Percentiles rank a stretch among this genome's conserved stretches.
Evolutionary conservation across 2,113 vertebrate species (phyloP).

Genomic region (Pholis gunnellus): DNA sequence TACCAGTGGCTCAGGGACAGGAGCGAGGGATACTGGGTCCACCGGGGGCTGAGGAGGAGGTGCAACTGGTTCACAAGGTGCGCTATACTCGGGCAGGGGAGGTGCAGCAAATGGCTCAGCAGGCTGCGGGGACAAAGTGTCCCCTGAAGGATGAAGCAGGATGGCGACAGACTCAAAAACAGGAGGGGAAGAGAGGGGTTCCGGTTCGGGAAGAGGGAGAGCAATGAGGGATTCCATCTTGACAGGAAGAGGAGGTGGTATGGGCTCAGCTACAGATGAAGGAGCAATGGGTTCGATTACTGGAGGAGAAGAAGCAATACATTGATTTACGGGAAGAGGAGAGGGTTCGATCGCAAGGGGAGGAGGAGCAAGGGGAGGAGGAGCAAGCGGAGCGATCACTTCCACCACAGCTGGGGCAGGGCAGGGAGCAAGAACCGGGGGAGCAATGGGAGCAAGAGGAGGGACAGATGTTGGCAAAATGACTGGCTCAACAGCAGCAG

Average conservation of each 20-base stretch:
- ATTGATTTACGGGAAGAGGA: constrained; percentile 37
- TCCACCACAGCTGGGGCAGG: constrained; percentile 51
- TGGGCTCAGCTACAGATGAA: constrained; percentile 41
- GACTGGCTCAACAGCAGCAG: constrained; percentile 48
- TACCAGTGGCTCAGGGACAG: constrained; percentile 53
- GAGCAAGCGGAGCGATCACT: constrained; percentile 28
- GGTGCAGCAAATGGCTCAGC: constrained; percentile 57
- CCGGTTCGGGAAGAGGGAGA: constrained; percentile 21
- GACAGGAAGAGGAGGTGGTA: constrained; percentile 39
- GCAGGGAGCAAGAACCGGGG: constrained; percentile 23
- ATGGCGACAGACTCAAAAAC: constrained; percentile 46
- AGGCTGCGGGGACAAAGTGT: constrained; percentile 42
- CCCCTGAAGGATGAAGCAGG: constrained; percentile 42
- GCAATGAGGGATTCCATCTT: constrained; percentile 34
- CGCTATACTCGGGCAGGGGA: constrained; percentile 61
- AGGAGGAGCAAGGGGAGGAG: constrained; percentile 46
- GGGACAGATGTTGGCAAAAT: constrained; percentile 31
- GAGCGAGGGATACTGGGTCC: constrained; percentile 51
- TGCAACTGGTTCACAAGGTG: constrained; percentile 73
- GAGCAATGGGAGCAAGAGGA: constrained; percentile 35
- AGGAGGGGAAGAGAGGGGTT: constrained; percentile 49
- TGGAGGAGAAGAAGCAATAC: constrained; percentile 30
- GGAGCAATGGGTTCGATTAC: constrained; percentile 52
- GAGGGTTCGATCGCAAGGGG: constrained; percentile 41
- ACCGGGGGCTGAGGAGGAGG: constrained; percentile 70